Evolutionary conservation across 2,888 invertebrate species (phyloP).

Genomic region (Tetragonula carbonaria): DNA sequence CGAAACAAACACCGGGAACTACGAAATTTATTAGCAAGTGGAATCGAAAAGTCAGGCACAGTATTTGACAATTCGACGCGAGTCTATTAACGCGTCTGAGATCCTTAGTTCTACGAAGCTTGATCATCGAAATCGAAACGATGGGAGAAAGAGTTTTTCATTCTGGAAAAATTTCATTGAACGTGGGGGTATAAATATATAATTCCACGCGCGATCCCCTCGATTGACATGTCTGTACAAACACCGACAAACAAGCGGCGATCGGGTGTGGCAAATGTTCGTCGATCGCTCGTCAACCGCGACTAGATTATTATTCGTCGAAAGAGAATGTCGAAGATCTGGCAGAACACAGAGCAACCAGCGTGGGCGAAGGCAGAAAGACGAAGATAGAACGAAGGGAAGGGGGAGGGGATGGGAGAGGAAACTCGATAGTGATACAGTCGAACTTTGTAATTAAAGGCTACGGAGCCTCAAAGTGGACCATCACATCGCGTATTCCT

Average conservation of each 20-base stretch:
- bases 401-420: neutral
- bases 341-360: neutral
- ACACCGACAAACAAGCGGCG: neutral
- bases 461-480: neutral
- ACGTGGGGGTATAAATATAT: neutral
- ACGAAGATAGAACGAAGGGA: neutral
- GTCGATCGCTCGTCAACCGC: constrained; percentile 1
- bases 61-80: neutral
- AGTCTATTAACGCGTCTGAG: neutral
- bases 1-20: too few relatives aligned
- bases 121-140: neutral
- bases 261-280: neutral
- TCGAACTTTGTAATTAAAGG: constrained; percentile 11
- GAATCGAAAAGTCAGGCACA: too few relatives aligned
- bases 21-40: too few relatives aligned
- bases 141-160: neutral
- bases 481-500: neutral
- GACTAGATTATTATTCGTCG: constrained; percentile 6
- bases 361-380: neutral
- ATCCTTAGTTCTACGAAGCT: neutral
- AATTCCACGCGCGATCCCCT: neutral
- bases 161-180: neutral
- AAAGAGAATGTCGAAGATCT: neutral
- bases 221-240: neutral
- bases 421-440: neutral